phyloP scores from a whole-genome alignment of 2,888 invertebrate species.

The Folsomia manolachei region DNA sequence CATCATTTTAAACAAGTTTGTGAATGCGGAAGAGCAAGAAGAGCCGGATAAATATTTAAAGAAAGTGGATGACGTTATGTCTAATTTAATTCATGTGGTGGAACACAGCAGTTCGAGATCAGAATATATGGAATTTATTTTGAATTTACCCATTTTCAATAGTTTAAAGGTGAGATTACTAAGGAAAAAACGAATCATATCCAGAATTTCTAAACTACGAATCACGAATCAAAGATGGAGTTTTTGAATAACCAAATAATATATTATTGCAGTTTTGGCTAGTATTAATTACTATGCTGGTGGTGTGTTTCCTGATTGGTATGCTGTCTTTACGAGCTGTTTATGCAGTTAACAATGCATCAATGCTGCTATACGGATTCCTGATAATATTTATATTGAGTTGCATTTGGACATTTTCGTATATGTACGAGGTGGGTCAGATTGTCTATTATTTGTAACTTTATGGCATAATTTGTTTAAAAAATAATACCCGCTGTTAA shows the following conservation, averaged over 20 bases:
- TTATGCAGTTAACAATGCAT: constrained; percentile 15
- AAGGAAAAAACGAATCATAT: no score
- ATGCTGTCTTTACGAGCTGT: constrained; percentile 27
- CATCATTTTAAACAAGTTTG: constrained; percentile 40
- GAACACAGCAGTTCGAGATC: constrained; percentile 26
- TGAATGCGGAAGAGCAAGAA: constrained; percentile 20
- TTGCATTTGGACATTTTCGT: constrained; percentile 44
- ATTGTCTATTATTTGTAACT: not conserved
- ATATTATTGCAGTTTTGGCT: constrained; percentile 40
- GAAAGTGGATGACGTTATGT: constrained; percentile 43
- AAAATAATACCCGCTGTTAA: not conserved
- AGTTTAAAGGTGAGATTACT: constrained; percentile 41
- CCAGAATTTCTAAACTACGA: no score
- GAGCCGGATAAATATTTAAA: constrained; percentile 32
- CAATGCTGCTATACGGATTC: constrained; percentile 38
- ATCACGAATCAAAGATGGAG: no score
- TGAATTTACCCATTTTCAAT: constrained; percentile 29
- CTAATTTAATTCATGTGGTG: constrained; percentile 43
- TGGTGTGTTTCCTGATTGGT: constrained; percentile 30
- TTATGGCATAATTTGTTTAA: not conserved
- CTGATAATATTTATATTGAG: constrained; percentile 41
- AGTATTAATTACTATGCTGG: constrained; percentile 27
- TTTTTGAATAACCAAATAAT: no score
- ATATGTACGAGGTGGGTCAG: constrained; percentile 34
- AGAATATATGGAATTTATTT: constrained; percentile 26